phyloP scores from a whole-genome alignment of 2,113 vertebrate genomes.

The Uria aalge region DNA sequence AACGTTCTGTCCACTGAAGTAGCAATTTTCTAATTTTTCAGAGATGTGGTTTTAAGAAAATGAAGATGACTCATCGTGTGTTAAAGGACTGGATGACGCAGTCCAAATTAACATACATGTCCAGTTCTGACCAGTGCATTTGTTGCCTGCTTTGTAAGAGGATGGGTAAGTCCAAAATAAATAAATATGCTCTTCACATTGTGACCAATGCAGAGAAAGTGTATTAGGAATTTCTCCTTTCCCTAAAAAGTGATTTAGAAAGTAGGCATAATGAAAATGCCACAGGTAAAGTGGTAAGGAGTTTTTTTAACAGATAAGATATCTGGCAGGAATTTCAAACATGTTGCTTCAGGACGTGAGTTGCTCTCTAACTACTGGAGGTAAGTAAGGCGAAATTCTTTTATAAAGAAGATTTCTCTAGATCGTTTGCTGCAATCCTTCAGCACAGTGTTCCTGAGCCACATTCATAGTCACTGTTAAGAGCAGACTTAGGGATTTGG shows the following conservation, averaged over 20 bases:
- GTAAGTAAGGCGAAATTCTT: not conserved
- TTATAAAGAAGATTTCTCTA: not conserved
- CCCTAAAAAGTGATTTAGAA: not conserved
- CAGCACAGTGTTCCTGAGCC: not conserved
- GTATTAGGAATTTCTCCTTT: not conserved
- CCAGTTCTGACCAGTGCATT: rapidly evolving
- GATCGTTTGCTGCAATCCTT: not conserved
- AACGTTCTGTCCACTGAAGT: not conserved
- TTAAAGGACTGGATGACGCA: not conserved
- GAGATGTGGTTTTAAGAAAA: not conserved
- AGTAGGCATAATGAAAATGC: not conserved
- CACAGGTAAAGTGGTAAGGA: not conserved
- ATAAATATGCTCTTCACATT: not conserved
- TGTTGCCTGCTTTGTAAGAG: not conserved
- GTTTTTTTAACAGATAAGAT: not conserved
- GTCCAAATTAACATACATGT: not conserved
- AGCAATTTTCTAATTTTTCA: not conserved
- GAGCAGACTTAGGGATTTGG: not conserved
- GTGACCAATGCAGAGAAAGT: not conserved
- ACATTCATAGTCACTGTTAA: not conserved
- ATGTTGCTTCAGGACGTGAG: not conserved
- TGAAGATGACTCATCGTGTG: rapidly evolving
- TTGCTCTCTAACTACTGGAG: rapidly evolving
- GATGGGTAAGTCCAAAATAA: not conserved
- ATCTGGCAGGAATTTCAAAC: not conserved